Base-by-base conservation (phyloP, 1,140 invertebrate species). In the Epicauta chinensis region DNA sequence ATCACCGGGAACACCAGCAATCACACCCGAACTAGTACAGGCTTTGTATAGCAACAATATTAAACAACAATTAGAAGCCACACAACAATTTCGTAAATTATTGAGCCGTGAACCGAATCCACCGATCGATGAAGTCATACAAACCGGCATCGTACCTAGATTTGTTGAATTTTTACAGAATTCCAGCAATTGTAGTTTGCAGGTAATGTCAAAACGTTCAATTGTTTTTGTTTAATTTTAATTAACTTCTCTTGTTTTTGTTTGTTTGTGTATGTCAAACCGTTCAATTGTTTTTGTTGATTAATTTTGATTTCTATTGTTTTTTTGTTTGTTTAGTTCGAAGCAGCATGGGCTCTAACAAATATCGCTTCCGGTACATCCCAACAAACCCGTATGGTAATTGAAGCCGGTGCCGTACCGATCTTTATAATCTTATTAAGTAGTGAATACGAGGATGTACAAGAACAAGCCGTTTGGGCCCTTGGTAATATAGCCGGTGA, bases 281-380 rank as follows among this genome's bases (percentile, higher is more conserved):
- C n/a, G n/a, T n/a, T n/a, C n/a, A n/a, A 31, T 30, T 37, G 44
- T 48, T 37, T 53, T 53, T 38, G 12, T 35, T 29, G 2, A 16
- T n/a, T n/a, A 12, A 12, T 41, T 23, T 51, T 16, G 16, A 35
- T 58, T 36, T 44, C 1, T 51, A 43, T 11, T 32, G 31, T 55
- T 30, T 61, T 58, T 55, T 53, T n/a, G n/a, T n/a, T n/a, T n/a
- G 71, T 77, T 30, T 71, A 97, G 88, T 98, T 98, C 77, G 95
- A 98, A 77, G 93, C 95, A 49, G 93, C 95, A 38, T 98, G 95
- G 95, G 93, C 93, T 39, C 71, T 98, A 53, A 98, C 95, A 42
- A 98, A 98, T 73, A 96, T 98, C 61, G 95, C 94, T 2, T 96
- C 92, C 2, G 95, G 95, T n/a, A 96, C 92, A 14, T 94, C 92